Percentiles rank a stretch among this genome's conserved stretches.
Evolutionary conservation across 1,140 invertebrate genomes (phyloP).

Genomic region (Drosophila jambulina): DNA sequence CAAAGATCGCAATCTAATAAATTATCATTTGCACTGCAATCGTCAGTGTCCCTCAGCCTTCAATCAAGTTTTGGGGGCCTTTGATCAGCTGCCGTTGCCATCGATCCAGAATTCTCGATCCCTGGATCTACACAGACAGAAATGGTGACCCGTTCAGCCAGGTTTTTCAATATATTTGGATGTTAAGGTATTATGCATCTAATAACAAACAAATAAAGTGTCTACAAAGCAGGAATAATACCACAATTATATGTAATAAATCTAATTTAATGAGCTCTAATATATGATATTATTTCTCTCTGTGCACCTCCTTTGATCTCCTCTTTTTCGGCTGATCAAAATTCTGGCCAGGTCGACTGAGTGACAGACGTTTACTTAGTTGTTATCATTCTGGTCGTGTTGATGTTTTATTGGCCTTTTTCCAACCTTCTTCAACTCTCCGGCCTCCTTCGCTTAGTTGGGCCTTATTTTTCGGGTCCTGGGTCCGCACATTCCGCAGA

Average conservation of each 20-base stretch:
- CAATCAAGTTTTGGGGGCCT: slow-evolving; percentile 74
- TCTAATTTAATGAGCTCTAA: no score
- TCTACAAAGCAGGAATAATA: no score
- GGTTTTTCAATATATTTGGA: not conserved
- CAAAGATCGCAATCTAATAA: slow-evolving; percentile 80
- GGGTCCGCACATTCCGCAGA: slow-evolving; percentile 48
- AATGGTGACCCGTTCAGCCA: not conserved
- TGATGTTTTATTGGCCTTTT: slow-evolving; percentile 77
- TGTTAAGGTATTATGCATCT: not conserved
- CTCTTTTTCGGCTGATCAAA: slow-evolving; percentile 74
- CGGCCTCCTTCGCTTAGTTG: slow-evolving; percentile 25
- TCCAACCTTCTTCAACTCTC: not conserved
- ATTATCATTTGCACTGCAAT: slow-evolving; percentile 83
- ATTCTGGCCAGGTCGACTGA: slow-evolving; percentile 74
- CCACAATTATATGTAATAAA: no score
- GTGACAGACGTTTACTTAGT: slow-evolving; percentile 82
- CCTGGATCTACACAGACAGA: slow-evolving; percentile 1
- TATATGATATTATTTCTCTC: not conserved
- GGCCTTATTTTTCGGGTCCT: slow-evolving; percentile 46
- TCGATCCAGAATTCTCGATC: slow-evolving; percentile 15
- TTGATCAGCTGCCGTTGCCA: slow-evolving; percentile 72
- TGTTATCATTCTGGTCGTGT: slow-evolving; percentile 80
- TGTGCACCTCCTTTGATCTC: slow-evolving; percentile 22
- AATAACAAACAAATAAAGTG: not conserved
- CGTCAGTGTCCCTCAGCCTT: slow-evolving; percentile 72